phyloP scores from a whole-genome alignment of 37 sponge, comb jelly and placozoan genomes.

The Bolinopsis microptera region DNA sequence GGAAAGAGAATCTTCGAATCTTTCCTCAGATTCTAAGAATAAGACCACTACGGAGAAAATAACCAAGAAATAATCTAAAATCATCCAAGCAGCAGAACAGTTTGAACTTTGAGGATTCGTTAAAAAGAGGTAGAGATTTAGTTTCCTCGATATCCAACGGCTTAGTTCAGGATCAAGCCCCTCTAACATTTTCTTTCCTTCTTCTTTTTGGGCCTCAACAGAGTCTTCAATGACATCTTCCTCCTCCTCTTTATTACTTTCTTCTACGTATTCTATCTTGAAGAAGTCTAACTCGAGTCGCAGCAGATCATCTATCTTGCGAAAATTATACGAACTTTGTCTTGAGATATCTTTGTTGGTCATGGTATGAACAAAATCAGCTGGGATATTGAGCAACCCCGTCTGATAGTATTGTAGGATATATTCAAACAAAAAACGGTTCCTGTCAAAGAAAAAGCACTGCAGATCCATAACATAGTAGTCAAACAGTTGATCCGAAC shows the following conservation, averaged over 20 bases:
- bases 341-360: neutral
- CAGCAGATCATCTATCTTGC: neutral
- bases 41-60: neutral
- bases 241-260: neutral
- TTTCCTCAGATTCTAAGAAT: neutral
- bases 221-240: neutral
- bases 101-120: constrained; percentile 31
- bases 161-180: neutral
- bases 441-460: constrained; percentile 13
- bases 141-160: neutral
- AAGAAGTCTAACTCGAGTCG: neutral
- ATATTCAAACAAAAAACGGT: neutral
- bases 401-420: neutral
- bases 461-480: neutral
- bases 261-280: neutral
- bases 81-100: neutral
- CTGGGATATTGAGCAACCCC: neutral
- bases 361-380: neutral
- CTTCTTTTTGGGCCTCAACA: neutral
- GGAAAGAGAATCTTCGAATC: neutral
- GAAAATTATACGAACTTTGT: neutral
- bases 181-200: neutral
- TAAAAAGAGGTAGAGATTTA: neutral
- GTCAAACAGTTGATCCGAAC: constrained; percentile 8
- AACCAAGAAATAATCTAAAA: neutral